phyloP scores from a whole-genome alignment of 1,140 invertebrate genomes.

The Drosophila auraria region DNA sequence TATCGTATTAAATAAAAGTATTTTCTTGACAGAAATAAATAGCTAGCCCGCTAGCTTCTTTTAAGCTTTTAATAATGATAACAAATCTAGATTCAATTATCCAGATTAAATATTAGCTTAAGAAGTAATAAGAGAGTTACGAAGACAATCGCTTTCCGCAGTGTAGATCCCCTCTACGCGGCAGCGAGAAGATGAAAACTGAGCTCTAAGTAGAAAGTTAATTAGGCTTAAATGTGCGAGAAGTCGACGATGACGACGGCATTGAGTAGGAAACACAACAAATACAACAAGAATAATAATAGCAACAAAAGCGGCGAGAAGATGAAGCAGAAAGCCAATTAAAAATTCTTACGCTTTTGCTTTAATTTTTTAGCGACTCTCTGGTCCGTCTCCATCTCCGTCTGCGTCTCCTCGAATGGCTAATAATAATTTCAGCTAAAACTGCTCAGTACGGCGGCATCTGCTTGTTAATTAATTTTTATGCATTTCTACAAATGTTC shows the following conservation, averaged over 20 bases:
- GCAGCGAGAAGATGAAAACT: constrained; percentile 51
- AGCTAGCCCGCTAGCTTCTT: neutral
- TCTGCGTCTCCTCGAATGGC: constrained; percentile 14
- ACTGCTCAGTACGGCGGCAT: constrained; percentile 34
- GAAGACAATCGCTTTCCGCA: neutral
- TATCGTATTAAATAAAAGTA: no score
- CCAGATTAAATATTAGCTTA: no score
- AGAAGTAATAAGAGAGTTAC: neutral
- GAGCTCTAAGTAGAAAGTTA: constrained; percentile 80
- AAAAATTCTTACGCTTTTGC: constrained; percentile 74
- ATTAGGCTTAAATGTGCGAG: constrained; percentile 81
- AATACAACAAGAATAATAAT: constrained; percentile 48
- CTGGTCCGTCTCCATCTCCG: neutral
- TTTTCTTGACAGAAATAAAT: neutral
- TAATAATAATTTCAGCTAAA: constrained; percentile 43
- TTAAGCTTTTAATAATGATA: neutral
- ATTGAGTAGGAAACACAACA: constrained; percentile 52
- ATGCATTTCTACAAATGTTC: constrained; percentile 79
- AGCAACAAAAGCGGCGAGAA: constrained; percentile 35
- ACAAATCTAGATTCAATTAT: constrained; percentile 2
- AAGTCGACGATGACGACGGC: constrained; percentile 54
- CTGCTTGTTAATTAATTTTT: constrained; percentile 80
- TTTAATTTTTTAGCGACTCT: constrained; percentile 48
- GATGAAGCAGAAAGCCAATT: constrained; percentile 74
- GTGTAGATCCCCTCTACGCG: constrained; percentile 28